These are phyloP conservation scores for Athrips mouffetella DNA, from an alignment of 2,888 invertebrate species.

Conservation along the genomic window DNA sequence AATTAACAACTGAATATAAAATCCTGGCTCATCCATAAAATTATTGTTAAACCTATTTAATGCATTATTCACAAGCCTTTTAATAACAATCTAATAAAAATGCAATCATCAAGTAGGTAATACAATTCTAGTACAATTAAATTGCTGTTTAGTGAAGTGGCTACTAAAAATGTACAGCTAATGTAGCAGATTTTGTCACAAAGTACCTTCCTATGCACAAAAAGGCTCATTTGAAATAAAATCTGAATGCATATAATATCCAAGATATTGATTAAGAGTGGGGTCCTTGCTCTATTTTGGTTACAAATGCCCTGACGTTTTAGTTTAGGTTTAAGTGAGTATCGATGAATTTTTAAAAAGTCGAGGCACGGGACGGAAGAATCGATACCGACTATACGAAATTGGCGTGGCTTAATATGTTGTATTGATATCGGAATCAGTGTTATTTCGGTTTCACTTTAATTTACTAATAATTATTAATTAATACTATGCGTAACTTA, in stretches of 20 bases:
- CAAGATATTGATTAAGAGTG: conserved; percentile 22
- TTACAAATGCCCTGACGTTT: conserved; percentile 30
- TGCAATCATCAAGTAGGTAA: conserved; percentile 18
- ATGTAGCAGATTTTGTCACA: too few relatives aligned
- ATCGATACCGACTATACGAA: conserved; percentile 62
- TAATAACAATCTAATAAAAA: conserved; percentile 27
- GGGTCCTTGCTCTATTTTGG: conserved; percentile 33
- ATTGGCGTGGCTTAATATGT: conserved; percentile 52
- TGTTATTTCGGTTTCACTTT: neutral
- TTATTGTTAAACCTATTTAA: conserved; percentile 32
- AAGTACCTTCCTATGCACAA: too few relatives aligned
- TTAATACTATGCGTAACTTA: conserved; percentile 10
- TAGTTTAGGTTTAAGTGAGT: conserved; percentile 56
- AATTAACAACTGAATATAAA: neutral
- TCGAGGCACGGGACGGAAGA: conserved; percentile 68
- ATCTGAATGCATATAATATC: too few relatives aligned
- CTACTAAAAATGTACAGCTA: too few relatives aligned
- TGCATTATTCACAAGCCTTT: conserved; percentile 66
- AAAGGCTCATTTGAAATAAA: too few relatives aligned
- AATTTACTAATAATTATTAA: neutral
- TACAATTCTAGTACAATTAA: conserved; percentile 18
- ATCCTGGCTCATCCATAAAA: neutral
- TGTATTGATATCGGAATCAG: conserved; percentile 13
- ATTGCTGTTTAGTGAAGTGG: neutral
- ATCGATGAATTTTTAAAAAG: conserved; percentile 72